These are phyloP conservation scores for Orientallactaga bullata DNA, from an alignment of 2,113 vertebrate species.

Conservation along the genomic window DNA sequence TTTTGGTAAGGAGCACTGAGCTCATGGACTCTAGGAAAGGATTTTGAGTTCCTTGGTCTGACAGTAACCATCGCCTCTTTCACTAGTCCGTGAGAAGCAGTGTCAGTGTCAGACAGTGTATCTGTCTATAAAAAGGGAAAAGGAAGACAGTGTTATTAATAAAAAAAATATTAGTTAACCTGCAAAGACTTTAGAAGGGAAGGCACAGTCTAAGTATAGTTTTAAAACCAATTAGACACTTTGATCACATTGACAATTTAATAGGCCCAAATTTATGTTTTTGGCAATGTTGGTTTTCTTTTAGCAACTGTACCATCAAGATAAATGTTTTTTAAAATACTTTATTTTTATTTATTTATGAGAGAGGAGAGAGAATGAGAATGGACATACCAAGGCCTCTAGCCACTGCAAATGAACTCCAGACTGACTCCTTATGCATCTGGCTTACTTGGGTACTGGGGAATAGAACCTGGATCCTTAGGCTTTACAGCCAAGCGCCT, in stretches of 20 bases:
- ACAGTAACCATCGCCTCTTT: too few species aligned
- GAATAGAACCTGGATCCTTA: too few species aligned
- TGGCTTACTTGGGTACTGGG: too few species aligned
- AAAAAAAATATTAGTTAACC: constrained; percentile 16
- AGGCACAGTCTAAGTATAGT: neutral
- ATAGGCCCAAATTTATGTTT: constrained; percentile 12
- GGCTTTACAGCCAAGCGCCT: too few species aligned
- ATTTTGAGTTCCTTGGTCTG: neutral
- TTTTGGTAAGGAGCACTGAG: neutral
- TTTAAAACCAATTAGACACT: neutral
- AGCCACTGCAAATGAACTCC: too few species aligned
- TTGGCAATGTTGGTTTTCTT: neutral
- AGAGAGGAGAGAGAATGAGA: too few species aligned
- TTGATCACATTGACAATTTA: neutral
- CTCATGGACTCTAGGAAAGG: neutral
- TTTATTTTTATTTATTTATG: too few species aligned
- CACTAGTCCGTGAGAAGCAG: neutral
- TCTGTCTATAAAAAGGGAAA: neutral
- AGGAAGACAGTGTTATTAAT: neutral
- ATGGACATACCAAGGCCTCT: too few species aligned
- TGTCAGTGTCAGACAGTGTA: neutral
- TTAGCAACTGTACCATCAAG: neutral
- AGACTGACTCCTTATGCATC: too few species aligned
- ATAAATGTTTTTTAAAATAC: neutral
- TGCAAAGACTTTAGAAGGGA: constrained; percentile 12